Evolutionary conservation across 2,113 vertebrate species (phyloP), one percentile per base, ranked within the genome.

Genomic region (Montifringilla adamsi): DNA sequence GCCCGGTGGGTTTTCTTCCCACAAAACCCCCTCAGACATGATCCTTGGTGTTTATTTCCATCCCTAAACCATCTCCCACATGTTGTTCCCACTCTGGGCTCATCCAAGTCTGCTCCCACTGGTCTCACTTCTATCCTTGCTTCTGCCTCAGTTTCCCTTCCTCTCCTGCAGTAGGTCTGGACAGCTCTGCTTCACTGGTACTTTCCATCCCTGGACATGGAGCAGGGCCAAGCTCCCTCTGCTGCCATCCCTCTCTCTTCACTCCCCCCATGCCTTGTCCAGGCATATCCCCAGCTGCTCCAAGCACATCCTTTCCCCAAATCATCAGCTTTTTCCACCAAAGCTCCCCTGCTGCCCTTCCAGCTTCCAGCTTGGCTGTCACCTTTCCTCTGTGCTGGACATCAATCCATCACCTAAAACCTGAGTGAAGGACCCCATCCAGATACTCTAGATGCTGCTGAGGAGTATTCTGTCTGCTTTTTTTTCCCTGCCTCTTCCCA

Each of bases 61-160:
- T 17, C 15, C 21, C 11, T 2, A 2, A 75, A 37, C 23, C 19
- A n/a, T 17, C 22, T 22, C 28, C 15, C 30, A 9, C 0, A 0
- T 30, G 50, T 31, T 0, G 0, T 21, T 55, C 22, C 49, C 28
- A 10, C 9, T 27, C 50, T 9, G 41, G n/a, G 27, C 30, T 85
- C 83, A 39, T 18, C 12, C 39, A 74, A 55, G 33, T 52, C 41
- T 0, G 3, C 23, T 47, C 55, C 41, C 5, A 0, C 26, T 10
- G 35, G 20, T 28, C 4, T 22, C 39, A 28, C 6, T 79, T n/a
- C 67, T 20, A 15, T 35, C 22, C 11, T 52, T 56, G n/a, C 20
- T 70, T 31, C 72, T 37, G 68, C 60, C 52, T 62, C 83, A 43
- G 60, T 69, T 83, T 81, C 66, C 44, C 69, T 28, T 72, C 70